Percentiles rank a stretch among this genome's conserved stretches.
Evolutionary conservation across 37 sponge, comb jelly and placozoan species (phyloP).

Genomic region (Cliona cf. orientalis): DNA sequence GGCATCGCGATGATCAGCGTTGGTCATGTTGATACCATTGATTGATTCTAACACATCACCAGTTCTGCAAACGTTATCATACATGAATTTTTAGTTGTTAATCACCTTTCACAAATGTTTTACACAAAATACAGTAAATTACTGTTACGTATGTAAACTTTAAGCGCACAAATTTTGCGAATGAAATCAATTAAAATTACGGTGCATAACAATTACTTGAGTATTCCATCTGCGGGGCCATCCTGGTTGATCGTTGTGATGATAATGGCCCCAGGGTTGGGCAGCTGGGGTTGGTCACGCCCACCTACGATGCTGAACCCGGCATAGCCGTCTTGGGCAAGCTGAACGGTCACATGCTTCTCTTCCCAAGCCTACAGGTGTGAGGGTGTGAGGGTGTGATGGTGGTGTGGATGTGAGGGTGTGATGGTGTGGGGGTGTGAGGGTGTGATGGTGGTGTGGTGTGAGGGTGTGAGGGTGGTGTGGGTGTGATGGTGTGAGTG

Average conservation of each 20-base stretch:
- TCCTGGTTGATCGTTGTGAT: conserved; percentile 65
- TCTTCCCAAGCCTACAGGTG: conserved; percentile 69
- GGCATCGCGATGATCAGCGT: conserved; percentile 75
- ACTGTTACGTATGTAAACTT: background rate
- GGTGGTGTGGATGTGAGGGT: background rate
- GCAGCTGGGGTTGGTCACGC: conserved; percentile 81
- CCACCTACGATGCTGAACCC: conserved; percentile 84
- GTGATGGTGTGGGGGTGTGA: background rate
- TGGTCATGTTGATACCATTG: conserved; percentile 56
- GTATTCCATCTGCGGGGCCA: conserved; percentile 65
- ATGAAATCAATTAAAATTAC: too few species aligned
- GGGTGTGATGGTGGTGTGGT: background rate
- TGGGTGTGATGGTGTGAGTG: background rate
- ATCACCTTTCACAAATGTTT: too few species aligned
- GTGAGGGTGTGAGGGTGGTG: background rate
- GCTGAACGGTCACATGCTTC: conserved; percentile 48
- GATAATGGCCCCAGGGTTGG: conserved; percentile 78
- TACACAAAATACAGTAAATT: background rate
- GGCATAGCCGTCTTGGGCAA: conserved; percentile 67
- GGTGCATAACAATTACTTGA: conserved; percentile 52
- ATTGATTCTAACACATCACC: conserved; percentile 77
- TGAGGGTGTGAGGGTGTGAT: background rate
- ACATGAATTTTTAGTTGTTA: too few species aligned
- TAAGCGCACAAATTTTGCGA: background rate
- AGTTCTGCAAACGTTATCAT: conserved; percentile 21